phyloP scores from a whole-genome alignment of 2,888 invertebrate species.

The Lissonota sp. region DNA sequence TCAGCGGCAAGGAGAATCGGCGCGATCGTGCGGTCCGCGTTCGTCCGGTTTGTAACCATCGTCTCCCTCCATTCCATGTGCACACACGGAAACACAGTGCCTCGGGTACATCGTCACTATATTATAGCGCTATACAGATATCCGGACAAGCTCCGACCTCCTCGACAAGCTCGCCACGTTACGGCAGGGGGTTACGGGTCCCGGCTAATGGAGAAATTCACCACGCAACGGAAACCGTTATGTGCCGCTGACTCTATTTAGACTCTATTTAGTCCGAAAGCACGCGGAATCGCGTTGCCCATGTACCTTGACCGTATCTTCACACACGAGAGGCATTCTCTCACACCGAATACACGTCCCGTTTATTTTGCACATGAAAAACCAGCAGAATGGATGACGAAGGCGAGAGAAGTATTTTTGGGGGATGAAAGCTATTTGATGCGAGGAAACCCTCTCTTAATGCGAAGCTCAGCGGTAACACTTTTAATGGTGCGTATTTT shows the following conservation, averaged over 20 bases:
- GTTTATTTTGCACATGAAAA: too few species aligned
- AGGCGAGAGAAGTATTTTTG: neutral
- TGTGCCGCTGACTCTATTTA: conserved; percentile 71
- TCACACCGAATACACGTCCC: neutral
- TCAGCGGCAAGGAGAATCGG: conserved; percentile 28
- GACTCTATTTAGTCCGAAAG: conserved; percentile 72
- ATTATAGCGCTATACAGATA: conserved; percentile 22
- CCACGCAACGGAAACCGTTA: conserved; percentile 73
- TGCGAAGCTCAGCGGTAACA: neutral
- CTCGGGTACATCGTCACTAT: conserved; percentile 14
- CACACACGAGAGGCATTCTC: conserved; percentile 1
- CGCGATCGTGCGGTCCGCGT: conserved; percentile 29
- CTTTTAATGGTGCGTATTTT: neutral
- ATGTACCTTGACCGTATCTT: conserved; percentile 27
- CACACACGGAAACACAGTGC: conserved; percentile 44
- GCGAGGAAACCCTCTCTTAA: conserved; percentile 37
- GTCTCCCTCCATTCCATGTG: conserved; percentile 24
- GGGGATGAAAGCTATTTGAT: conserved; percentile 39
- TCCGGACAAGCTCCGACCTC: conserved; percentile 24
- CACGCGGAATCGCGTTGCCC: conserved; percentile 44
- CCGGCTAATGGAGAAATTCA: conserved; percentile 76
- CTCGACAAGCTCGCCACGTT: conserved; percentile 44
- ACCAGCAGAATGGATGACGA: neutral
- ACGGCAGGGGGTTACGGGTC: conserved; percentile 37
- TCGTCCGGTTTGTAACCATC: conserved; percentile 48